Evolutionary conservation across 2,113 vertebrate species (phyloP), one percentile per base, ranked within the genome.

Genomic region (Cololabis saira): DNA sequence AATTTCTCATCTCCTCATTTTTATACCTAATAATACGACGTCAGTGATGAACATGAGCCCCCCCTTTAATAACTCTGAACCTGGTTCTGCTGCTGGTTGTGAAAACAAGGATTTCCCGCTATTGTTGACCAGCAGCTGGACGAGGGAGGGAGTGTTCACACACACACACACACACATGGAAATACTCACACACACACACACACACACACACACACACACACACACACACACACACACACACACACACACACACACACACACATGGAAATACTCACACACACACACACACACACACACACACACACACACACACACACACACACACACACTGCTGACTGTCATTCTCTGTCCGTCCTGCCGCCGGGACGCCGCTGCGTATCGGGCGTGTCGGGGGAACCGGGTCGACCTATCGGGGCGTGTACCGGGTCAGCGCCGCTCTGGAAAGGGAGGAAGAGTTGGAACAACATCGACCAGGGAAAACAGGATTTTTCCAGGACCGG

Each of bases 41-140:
- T n/a, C n/a, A n/a, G n/a, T n/a, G n/a, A n/a, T n/a, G n/a, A n/a
- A n/a, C n/a, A n/a, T n/a, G n/a, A n/a, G n/a, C n/a, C n/a, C n/a
- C n/a, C 50, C 1, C 30, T 61, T 17, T 56, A 18, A 68, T 30
- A 70, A 69, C 54, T 12, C n/a, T n/a, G n/a, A n/a, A n/a, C n/a
- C n/a, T n/a, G n/a, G n/a, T n/a, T n/a, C n/a, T n/a, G n/a, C n/a
- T 44, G 57, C 79, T 47, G 67, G 63, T 74, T 82, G 79, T 83
- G 63, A 91, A 93, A 92, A 92, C 89, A 91, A 90, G 93, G 93
- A 94, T 91, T 84, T 94, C 93, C 93, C 88, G 79, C 90, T 74
- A 93, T 94, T 94, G 93, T 94, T 90, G 64, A 43, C 71, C 57
- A 60, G 65, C 90, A 89, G 88, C 87, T 89, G 89, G 89, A 87